A percentile compares a stretch with the other conserved stretches of the same genome.
Evolutionary conservation across 1,140 invertebrate genomes (phyloP).

Genomic region (Bombus polaris): DNA sequence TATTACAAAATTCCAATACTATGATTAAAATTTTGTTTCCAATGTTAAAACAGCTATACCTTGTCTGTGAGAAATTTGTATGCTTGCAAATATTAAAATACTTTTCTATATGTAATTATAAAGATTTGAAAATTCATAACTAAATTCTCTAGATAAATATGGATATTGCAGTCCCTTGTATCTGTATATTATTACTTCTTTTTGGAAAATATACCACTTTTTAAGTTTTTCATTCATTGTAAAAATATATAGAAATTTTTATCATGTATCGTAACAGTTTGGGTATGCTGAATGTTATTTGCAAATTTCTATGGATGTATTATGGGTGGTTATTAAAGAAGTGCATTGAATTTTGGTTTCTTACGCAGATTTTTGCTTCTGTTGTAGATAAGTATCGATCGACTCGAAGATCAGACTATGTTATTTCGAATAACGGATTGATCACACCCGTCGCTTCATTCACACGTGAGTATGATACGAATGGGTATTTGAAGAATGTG

Average conservation of each 20-base stretch:
- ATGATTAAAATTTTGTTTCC: too few species aligned
- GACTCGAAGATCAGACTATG: conserved; percentile 76
- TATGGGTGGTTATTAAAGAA: too few species aligned
- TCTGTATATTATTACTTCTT: neutral
- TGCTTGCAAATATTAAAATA: too few species aligned
- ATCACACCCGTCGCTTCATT: conserved; percentile 81
- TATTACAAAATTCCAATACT: neutral
- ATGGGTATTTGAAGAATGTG: neutral
- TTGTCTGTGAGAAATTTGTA: too few species aligned
- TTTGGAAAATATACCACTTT: neutral
- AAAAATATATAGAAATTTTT: neutral
- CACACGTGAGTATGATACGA: conserved; percentile 75
- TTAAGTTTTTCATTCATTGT: neutral
- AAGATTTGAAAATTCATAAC: neutral
- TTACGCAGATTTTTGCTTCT: conserved; percentile 41
- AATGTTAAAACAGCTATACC: too few species aligned
- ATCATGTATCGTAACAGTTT: too few species aligned
- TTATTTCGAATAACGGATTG: conserved; percentile 80
- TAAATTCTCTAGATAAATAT: neutral
- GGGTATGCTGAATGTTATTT: neutral
- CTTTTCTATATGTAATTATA: neutral
- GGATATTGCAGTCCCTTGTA: too few species aligned
- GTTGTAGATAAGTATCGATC: conserved; percentile 73
- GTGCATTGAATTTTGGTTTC: neutral
- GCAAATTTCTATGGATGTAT: neutral